Base-by-base conservation (phyloP, 1,140 invertebrate species). In the Achatina immaculata region DNA sequence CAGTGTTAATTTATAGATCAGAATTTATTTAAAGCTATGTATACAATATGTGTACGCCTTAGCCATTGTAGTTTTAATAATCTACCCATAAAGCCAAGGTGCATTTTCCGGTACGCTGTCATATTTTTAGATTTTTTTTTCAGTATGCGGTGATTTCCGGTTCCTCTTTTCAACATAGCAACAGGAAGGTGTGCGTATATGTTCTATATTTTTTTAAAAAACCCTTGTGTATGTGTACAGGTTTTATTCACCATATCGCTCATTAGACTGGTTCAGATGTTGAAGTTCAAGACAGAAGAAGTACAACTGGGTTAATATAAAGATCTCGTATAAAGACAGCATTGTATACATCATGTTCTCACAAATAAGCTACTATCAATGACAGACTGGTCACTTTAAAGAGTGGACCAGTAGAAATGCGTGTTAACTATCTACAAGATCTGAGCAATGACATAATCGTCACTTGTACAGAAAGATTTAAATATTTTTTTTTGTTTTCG, bases 1-100 rank as follows among this genome's bases (percentile, higher is more conserved):
- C 1, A 2, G 31, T 28, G 72, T 48, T 74, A 31, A 74, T 74
- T 42, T 74, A 48, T 74, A 74, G 72, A 43, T 74, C 72, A 74
- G 43, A 51, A 51, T 16, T 40, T 74, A 51, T 74, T 51, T 51
- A 1, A 42, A 74, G 51, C 69, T 51, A 1, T 74, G 45, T 74
- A 74, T 51, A 36, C n/a, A 34, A 51, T 72, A 24, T 72, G 1
- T 72, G 69, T 74, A 74, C 9, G 9, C 28, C 45, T 48, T 4
- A 74, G 28, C 51, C 45, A 51, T 74, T 31, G 2, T 74, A 74
- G 72, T 34, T 28, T 51, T 4, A 51, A 1, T 31, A 48, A 43
- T 74, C 7, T 74, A 21, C 36, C 36, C 28, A 11, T 74, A 28
- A 48, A 51, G 36, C 21, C 48, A 42, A 42, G 68, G 68, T 34